Conservation (phyloP, 1,140 invertebrate species). For the Neodiprion pinetum region DNA sequence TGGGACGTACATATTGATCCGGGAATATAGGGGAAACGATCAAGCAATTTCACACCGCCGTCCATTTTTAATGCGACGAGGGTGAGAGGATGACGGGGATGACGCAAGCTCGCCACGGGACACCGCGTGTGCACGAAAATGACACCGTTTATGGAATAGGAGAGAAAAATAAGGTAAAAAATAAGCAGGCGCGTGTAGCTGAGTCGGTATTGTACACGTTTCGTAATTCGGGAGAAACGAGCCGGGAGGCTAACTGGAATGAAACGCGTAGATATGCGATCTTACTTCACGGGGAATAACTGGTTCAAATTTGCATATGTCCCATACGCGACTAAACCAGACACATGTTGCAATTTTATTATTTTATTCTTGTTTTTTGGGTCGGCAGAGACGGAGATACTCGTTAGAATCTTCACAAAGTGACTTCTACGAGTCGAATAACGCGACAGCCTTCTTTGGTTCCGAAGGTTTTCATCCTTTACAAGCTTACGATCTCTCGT, state of each 20-base stretch:
- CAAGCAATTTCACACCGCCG: neutral
- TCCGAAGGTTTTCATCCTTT: no score
- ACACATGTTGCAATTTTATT: neutral
- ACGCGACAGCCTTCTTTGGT: no score
- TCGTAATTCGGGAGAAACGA: neutral
- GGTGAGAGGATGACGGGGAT: neutral
- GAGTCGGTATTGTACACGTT: neutral
- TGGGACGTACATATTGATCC: no score
- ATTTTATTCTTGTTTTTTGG: no score
- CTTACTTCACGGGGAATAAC: neutral
- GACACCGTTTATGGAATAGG: neutral
- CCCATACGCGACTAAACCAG: neutral
- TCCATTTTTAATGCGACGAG: constrained; percentile 1
- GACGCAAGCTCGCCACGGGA: neutral
- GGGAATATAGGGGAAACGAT: no score
- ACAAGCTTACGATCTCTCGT: no score
- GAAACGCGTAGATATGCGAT: constrained; percentile 4
- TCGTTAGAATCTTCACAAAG: no score
- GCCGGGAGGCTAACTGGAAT: neutral
- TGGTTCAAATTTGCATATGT: neutral
- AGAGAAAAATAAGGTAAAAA: neutral
- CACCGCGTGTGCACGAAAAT: neutral
- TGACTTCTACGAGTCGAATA: no score
- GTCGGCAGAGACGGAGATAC: no score
- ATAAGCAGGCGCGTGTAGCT: neutral